phyloP scores from a whole-genome alignment of 2,888 invertebrate genomes.

The Apodemia zela region DNA sequence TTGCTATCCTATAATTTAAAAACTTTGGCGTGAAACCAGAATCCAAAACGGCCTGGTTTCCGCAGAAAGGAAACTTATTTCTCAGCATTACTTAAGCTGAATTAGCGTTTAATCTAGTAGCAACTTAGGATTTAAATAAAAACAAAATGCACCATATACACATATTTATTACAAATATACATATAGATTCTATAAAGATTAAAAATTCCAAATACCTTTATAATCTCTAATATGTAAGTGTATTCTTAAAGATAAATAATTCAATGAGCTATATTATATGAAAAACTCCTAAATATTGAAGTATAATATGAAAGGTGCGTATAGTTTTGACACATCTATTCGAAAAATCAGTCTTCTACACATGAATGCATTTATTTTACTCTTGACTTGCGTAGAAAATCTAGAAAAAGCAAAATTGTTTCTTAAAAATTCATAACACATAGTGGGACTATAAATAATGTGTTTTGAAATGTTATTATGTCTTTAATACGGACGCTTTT shows the following conservation, averaged over 20 bases:
- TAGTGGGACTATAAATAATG: neutral
- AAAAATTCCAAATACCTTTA: constrained; percentile 43
- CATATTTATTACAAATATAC: constrained; percentile 61
- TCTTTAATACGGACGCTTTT: too few relatives aligned
- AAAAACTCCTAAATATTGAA: constrained; percentile 30
- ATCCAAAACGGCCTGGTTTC: too few relatives aligned
- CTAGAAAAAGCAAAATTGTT: neutral
- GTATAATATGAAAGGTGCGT: constrained; percentile 42
- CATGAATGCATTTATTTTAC: constrained; percentile 56
- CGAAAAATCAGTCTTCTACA: constrained; percentile 73
- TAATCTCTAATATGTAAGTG: constrained; percentile 27
- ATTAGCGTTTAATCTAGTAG: too few relatives aligned
- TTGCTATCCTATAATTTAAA: too few relatives aligned
- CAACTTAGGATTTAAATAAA: neutral
- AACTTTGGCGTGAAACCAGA: too few relatives aligned
- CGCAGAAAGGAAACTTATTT: too few relatives aligned
- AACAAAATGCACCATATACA: constrained; percentile 43
- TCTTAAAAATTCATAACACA: neutral
- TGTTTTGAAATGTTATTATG: too few relatives aligned
- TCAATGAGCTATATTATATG: neutral
- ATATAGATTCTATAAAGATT: constrained; percentile 45
- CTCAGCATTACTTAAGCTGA: too few relatives aligned
- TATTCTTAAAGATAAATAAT: constrained; percentile 21
- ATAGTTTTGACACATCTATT: constrained; percentile 40
- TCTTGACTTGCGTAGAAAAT: neutral